phyloP scores from a whole-genome alignment of 2,113 vertebrate genomes.

The Gadus chalcogrammus region DNA sequence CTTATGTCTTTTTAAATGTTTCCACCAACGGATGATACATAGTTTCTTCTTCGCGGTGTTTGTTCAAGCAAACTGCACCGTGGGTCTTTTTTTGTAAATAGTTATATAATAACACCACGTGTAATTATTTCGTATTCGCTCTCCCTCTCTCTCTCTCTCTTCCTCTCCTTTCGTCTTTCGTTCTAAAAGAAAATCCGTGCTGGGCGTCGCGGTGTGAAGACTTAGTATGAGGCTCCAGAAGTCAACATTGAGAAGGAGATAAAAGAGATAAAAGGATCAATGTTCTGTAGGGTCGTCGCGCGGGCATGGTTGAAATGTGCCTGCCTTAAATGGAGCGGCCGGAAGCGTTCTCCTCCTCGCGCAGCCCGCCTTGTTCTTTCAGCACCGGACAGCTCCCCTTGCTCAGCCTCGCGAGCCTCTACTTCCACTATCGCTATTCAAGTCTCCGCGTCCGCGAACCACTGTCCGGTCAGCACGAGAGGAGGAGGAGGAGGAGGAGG shows the following conservation, averaged over 20 bases:
- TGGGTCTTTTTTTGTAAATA: too few relatives aligned
- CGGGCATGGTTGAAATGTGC: too few relatives aligned
- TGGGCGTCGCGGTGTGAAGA: neutral
- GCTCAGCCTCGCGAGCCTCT: too few relatives aligned
- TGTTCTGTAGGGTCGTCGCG: neutral
- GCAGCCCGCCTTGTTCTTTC: conserved; percentile 57
- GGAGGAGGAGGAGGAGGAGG: neutral
- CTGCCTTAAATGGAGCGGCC: too few relatives aligned
- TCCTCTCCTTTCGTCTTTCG: neutral
- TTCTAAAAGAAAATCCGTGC: neutral
- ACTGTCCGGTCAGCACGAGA: conserved; percentile 36
- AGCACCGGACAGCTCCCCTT: conserved; percentile 78
- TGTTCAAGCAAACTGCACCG: neutral
- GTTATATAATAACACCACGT: too few relatives aligned
- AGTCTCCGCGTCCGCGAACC: conserved; percentile 18
- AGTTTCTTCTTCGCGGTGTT: neutral
- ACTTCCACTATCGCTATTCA: conserved; percentile 9
- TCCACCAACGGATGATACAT: too few relatives aligned
- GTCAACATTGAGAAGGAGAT: too few relatives aligned
- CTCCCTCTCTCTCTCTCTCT: neutral
- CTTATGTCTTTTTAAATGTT: too few relatives aligned
- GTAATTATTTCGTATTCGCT: neutral
- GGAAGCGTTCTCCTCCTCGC: neutral
- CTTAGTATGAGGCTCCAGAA: neutral
- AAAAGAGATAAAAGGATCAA: neutral